Evolutionary conservation across 2,888 invertebrate genomes (phyloP), one percentile per base, ranked within the genome.

Genomic region (Drosophila limbata): DNA sequence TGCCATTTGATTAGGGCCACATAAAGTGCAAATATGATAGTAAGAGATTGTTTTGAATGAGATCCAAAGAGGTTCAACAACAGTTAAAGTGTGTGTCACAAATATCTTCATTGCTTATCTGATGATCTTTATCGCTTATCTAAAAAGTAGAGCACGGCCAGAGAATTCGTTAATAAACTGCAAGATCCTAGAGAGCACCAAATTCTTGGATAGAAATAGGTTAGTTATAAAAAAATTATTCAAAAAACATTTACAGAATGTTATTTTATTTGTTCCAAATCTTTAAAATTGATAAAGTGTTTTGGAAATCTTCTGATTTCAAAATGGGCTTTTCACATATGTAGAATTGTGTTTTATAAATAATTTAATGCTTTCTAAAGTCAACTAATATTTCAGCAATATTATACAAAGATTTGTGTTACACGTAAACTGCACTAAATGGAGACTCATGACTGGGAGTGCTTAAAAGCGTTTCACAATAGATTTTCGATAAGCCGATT

Each of bases 1-100:
- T 69, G 75, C 62, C 61, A 78, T 78, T 74, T 63, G 69, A 69
- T 53, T 66, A 56, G 47, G 45, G 53, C 69, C 48, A 42, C 42
- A 60, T 25, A 31, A 75, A 44, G 59, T 61, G 64, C 61, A 55
- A 61, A 64, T 62, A 59, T 56, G 40, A 47, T 47, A 25, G 31
- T 39, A 25, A 40, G 44, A 74, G 53, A n/a, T 42, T 40, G 39
- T 48, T 37, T 57, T 10, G 17, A 17, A 47, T 33, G 42, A 42
- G 42, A 35, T 56, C 42, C 55, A 44, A 44, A 55, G 42, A 3
- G 53, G 8, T 31, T n/a, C 40, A 42, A 42, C 42, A 31, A 42
- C 19, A 33, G 10, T 44, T 56, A 35, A 33, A 33, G 9, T 17
- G 3, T 40, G 33, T 10, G 44, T 56, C 44, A 44, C 33, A 44